phyloP scores from a whole-genome alignment of 2,888 invertebrate species.

The Nesidiocoris tenuis region DNA sequence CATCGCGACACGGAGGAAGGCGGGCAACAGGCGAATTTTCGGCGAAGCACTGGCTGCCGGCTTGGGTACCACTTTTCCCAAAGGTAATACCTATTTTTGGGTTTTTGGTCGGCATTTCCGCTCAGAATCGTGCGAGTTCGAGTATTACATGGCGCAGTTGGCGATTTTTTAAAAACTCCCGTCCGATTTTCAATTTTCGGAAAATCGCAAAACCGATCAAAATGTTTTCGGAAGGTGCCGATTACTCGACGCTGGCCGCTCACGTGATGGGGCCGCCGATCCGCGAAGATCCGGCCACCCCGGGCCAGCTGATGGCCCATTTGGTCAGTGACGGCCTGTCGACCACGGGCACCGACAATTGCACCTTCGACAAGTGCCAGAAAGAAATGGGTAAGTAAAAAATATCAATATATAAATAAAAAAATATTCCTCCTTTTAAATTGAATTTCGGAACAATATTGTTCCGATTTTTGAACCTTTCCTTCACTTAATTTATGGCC shows the following conservation, averaged over 20 bases:
- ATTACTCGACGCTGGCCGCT: slow-evolving; percentile 92
- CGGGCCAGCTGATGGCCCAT: slow-evolving; percentile 77
- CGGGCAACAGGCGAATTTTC: slow-evolving; percentile 61
- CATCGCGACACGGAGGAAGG: slow-evolving; percentile 65
- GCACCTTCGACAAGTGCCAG: slow-evolving; percentile 89
- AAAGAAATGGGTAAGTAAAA: slow-evolving; percentile 74
- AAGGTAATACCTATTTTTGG: background rate
- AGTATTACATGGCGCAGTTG: no score
- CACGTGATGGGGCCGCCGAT: slow-evolving; percentile 94
- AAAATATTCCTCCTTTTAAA: no score
- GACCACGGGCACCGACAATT: slow-evolving; percentile 92
- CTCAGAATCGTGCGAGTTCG: background rate
- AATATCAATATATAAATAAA: no score
- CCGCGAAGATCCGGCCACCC: slow-evolving; percentile 85
- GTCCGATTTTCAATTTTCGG: no score
- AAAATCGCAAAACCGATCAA: background rate
- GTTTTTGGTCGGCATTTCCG: no score
- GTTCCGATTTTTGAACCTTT: no score
- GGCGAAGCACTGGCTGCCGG: slow-evolving; percentile 91
- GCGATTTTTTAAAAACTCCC: no score
- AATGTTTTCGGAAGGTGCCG: slow-evolving; percentile 54
- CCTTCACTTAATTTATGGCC: no score
- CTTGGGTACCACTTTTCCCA: slow-evolving; percentile 59
- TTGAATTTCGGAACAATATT: no score
- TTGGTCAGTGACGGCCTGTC: slow-evolving; percentile 87